A percentile compares a stretch with the other conserved stretches of the same genome.
These are phyloP conservation scores for Chelon auratus DNA, from an alignment of 2,797 vertebrate species.

Conservation along the genomic window DNA sequence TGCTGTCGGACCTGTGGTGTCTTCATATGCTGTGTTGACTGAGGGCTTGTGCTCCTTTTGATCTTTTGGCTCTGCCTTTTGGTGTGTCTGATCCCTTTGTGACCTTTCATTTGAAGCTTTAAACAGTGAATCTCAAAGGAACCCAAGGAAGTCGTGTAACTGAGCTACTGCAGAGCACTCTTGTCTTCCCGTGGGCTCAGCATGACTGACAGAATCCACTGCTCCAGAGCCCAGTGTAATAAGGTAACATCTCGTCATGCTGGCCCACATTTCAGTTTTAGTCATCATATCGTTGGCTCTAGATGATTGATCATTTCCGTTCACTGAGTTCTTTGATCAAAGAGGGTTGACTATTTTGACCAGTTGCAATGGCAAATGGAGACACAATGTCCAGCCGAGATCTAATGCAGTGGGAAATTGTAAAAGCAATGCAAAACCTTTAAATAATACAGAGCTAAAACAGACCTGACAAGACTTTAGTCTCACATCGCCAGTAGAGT, in stretches of 20 bases:
- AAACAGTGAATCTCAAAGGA: constrained; percentile 49
- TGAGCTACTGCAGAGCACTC: constrained; percentile 59
- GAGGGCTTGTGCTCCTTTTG: constrained; percentile 40
- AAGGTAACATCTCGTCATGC: constrained; percentile 59
- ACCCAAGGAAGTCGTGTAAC: constrained; percentile 56
- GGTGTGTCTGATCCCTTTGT: constrained; percentile 36
- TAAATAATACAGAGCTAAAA: constrained; percentile 39
- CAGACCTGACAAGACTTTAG: constrained; percentile 15
- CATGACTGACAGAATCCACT: constrained; percentile 71
- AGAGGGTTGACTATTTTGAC: constrained; percentile 4
- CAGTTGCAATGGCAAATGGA: constrained; percentile 27
- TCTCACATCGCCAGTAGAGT: constrained; percentile 25
- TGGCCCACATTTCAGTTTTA: constrained; percentile 63
- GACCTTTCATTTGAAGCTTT: constrained; percentile 57
- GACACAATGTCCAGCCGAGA: constrained; percentile 40
- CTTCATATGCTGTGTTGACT: constrained; percentile 31
- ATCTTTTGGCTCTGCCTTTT: constrained; percentile 42
- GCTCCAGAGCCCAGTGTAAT: constrained; percentile 46
- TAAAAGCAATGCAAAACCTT: constrained; percentile 37
- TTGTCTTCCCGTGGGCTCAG: constrained; percentile 45
- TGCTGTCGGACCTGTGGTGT: not conserved
- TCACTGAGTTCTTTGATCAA: constrained; percentile 3
- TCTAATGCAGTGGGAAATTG: constrained; percentile 16
- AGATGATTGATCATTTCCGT: constrained; percentile 40
- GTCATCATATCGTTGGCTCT: constrained; percentile 44